Evolutionary conservation across 2,113 vertebrate genomes (phyloP).

Genomic region (Sinocyclocheilus rhinocerous): DNA sequence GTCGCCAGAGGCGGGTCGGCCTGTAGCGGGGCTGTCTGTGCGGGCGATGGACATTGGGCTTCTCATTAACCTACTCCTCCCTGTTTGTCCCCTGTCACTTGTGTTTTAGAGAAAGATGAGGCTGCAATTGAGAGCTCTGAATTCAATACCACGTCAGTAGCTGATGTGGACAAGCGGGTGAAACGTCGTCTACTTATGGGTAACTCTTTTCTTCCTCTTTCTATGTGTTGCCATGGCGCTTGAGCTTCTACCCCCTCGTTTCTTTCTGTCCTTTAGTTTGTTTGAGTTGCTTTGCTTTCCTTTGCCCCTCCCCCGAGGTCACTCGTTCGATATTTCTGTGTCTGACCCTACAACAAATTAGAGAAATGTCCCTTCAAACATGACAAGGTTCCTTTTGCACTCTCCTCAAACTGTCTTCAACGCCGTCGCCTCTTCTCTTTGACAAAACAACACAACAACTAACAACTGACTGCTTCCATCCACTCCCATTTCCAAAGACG

Average conservation of each 20-base stretch:
- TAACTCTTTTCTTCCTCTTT: constrained; percentile 99
- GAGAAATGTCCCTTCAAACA: constrained; percentile 51
- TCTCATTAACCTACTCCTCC: constrained; percentile 98
- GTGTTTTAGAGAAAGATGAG: constrained; percentile 99
- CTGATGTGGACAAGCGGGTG: constrained; percentile 99
- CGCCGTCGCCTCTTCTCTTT: constrained; percentile 14
- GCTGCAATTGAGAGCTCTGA: constrained; percentile 99
- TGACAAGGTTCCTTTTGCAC: constrained; percentile 45
- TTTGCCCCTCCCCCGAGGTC: constrained; percentile 33
- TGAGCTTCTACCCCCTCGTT: constrained; percentile 83
- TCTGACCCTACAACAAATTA: constrained; percentile 32
- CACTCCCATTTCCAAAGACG: constrained; percentile 19
- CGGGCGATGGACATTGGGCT: constrained; percentile 89
- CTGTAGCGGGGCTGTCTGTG: constrained; percentile 70
- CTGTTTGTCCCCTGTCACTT: constrained; percentile 98
- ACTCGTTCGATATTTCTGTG: constrained; percentile 44
- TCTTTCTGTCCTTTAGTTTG: constrained; percentile 79
- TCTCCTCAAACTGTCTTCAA: constrained; percentile 36
- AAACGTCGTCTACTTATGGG: constrained; percentile 99
- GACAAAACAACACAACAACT: constrained; percentile 15
- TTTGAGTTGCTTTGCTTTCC: constrained; percentile 65
- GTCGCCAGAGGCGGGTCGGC: constrained; percentile 41
- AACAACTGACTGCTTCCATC: constrained; percentile 27
- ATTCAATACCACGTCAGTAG: constrained; percentile 99
- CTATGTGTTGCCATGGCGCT: constrained; percentile 92